Conservation (phyloP, 1,140 invertebrate species). For the Dendrolimus punctatus region DNA sequence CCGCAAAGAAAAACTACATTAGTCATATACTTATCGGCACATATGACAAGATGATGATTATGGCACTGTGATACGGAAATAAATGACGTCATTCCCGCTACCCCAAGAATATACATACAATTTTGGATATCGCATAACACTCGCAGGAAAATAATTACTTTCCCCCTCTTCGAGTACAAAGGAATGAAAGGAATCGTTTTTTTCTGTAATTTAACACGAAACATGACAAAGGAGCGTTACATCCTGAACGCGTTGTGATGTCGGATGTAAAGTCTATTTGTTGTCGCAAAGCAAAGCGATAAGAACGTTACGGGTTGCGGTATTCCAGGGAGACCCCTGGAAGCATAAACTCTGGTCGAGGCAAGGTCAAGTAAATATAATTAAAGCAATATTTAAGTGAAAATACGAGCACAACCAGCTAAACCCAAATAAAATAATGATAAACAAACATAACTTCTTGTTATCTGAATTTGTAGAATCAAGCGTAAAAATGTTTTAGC, state of each 20-base stretch:
- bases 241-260: constrained; percentile 10
- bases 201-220: constrained; percentile 8
- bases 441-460: neutral
- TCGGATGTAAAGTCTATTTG: constrained; percentile 14
- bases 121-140: too few species aligned
- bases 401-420: too few species aligned
- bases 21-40: too few species aligned
- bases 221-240: constrained; percentile 12
- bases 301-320: neutral
- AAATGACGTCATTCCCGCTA: too few species aligned
- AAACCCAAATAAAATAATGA: too few species aligned
- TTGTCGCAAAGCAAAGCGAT: constrained; percentile 6
- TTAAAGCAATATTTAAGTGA: too few species aligned
- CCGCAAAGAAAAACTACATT: too few species aligned
- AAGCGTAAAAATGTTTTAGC: neutral
- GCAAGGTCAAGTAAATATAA: too few species aligned
- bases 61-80: too few species aligned
- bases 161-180: neutral
- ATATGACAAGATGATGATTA: too few species aligned
- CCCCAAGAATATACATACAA: too few species aligned
- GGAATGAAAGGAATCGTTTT: neutral
- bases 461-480: neutral
- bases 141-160: too few species aligned
- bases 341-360: neutral
- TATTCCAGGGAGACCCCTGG: neutral